Conservation (phyloP, 1,140 invertebrate species). For the Archegozetes longisetosus region DNA sequence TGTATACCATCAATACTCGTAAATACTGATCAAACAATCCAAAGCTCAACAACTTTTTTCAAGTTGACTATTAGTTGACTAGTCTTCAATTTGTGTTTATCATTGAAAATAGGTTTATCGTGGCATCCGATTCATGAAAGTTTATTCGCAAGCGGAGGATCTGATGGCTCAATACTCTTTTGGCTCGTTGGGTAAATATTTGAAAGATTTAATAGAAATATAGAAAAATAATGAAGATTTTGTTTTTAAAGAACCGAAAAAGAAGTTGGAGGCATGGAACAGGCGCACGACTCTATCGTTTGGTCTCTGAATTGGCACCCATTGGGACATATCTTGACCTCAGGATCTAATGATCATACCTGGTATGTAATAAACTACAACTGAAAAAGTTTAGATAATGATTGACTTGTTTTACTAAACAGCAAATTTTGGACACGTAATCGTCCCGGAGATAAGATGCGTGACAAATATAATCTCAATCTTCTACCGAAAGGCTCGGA, state of each 20-base stretch:
- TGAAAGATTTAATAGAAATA: conserved; percentile 7
- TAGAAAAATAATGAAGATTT: too few relatives aligned
- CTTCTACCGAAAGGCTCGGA: conserved; percentile 58
- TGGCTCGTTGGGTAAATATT: conserved; percentile 85
- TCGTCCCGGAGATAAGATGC: conserved; percentile 91
- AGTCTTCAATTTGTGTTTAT: conserved; percentile 7
- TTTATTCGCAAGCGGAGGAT: conserved; percentile 87
- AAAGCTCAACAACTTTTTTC: not conserved
- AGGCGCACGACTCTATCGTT: conserved; percentile 96
- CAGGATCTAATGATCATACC: conserved; percentile 94
- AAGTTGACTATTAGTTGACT: not conserved
- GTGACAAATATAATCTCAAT: conserved; percentile 90
- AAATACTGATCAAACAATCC: not conserved
- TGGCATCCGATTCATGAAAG: conserved; percentile 97
- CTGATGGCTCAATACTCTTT: conserved; percentile 92
- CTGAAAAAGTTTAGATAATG: not conserved
- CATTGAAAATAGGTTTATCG: conserved; percentile 54
- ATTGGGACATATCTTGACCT: conserved; percentile 91
- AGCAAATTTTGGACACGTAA: conserved; percentile 98
- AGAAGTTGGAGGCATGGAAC: conserved; percentile 93
- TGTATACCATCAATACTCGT: conserved; percentile 7
- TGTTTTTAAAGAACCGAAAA: conserved; percentile 80
- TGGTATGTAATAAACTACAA: conserved; percentile 33
- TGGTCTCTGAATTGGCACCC: conserved; percentile 99
- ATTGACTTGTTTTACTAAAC: conserved; percentile 24